phyloP scores from a whole-genome alignment of 2,113 vertebrate genomes.

The Otocyon megalotis region DNA sequence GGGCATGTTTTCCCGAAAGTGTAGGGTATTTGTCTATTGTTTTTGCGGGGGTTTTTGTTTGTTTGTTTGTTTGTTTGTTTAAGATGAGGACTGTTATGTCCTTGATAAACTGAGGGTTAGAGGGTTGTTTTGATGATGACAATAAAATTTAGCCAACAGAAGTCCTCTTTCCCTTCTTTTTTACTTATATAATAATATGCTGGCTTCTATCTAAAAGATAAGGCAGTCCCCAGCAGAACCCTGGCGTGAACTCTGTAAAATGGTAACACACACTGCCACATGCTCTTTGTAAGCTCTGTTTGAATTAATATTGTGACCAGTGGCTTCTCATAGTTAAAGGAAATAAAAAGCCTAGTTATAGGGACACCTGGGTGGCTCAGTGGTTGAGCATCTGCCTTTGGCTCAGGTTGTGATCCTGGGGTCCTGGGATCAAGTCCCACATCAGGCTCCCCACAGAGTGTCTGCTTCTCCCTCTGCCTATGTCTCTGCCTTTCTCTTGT shows the following conservation, averaged over 20 bases:
- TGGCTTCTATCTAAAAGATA: slow-evolving; percentile 29
- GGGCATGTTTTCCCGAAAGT: neutral
- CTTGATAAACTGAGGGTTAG: neutral
- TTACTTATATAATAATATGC: neutral
- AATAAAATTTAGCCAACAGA: neutral
- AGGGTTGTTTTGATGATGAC: neutral
- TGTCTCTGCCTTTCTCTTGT: no score
- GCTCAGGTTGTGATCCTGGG: no score
- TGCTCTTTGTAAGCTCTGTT: neutral
- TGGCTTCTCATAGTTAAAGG: neutral
- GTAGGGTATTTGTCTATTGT: neutral
- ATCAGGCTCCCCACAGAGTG: no score
- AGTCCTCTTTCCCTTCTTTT: neutral
- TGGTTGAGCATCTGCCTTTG: no score
- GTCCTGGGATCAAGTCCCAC: no score
- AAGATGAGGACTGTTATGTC: neutral
- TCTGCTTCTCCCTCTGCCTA: no score
- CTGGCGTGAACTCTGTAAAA: neutral
- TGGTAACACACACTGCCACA: neutral
- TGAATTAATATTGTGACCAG: neutral
- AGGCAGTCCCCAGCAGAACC: neutral
- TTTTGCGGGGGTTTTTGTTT: no score
- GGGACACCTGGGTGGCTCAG: no score
- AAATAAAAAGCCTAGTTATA: neutral
- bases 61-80: neutral